Base-by-base conservation (phyloP, 2,888 invertebrate species). In the Dynastes tityus region DNA sequence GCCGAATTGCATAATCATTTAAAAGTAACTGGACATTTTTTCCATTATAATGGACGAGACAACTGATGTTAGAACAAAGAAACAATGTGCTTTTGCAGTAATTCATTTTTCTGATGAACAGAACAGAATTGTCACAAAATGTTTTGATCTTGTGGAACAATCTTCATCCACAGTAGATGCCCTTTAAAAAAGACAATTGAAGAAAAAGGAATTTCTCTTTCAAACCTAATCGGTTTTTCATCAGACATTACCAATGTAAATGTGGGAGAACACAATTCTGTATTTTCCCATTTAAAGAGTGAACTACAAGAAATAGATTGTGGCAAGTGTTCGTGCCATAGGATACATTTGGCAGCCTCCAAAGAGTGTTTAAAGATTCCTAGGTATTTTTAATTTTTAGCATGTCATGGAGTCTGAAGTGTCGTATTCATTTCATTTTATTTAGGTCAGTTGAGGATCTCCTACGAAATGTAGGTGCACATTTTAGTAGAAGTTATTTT, bases 161-260 rank as follows among this genome's bases (percentile, higher is more conserved):
- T 9, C 5, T 8, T 5, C 6, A 9, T 45, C 45, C 5, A 45
- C 5, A 45, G 45, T 1, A 8, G 45, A 45, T 45, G 45, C 1
- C 5, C 45, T 8, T 45, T 45, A 45, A 45, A 45, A 45, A 13
- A 53, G 71, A 78, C 45, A 8, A 37, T 74, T 71, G 13, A 22
- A 78, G 73, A 55, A 71, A 76, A 80, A 77, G 61, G 77, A 77
- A 78, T 77, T 40, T 76, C 80, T 67, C 65, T 83, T 80, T 78
- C 70, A 80, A 63, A 84, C 84, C 78, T 83, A 82, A 53, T 70
- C 82, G 84, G 84, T 29, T 85, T 85, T 81, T 81, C 80, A 37
- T 82, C 85, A 5, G 85, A 86, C 75, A 86, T 85, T 2, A 82
- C 83, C 2, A 85, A 85, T 80, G 81, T 81, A 6, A 86, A 86